Conservation (phyloP, 2,113 vertebrate species). For the Peromyscus leucopus region DNA sequence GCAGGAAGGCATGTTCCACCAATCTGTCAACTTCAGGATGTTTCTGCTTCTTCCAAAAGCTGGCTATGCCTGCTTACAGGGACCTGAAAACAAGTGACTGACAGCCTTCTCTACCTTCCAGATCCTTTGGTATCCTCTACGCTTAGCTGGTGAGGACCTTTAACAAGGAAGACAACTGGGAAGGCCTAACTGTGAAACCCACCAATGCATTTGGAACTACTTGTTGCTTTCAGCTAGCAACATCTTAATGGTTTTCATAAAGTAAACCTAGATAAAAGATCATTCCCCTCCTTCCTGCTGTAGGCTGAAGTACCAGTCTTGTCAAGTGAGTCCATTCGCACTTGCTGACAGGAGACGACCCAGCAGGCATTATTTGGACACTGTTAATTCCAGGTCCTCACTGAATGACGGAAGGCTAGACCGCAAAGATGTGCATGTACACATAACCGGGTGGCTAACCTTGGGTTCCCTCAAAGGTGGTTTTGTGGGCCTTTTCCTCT, state of each 20-base stretch:
- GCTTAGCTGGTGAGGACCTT: background rate
- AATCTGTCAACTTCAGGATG: background rate
- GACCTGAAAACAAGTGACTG: background rate
- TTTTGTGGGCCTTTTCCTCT: background rate
- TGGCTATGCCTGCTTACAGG: background rate
- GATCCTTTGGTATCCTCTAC: background rate
- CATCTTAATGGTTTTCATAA: background rate
- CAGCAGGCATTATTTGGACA: background rate
- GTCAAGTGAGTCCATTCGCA: background rate
- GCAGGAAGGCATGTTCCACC: constrained; percentile 49
- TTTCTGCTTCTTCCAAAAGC: constrained; percentile 43
- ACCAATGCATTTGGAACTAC: background rate
- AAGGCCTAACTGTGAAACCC: background rate
- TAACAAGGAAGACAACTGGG: background rate
- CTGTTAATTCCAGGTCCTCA: background rate
- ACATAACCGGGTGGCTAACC: background rate
- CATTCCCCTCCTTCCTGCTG: background rate
- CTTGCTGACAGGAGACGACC: background rate
- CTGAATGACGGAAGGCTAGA: background rate
- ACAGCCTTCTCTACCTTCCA: background rate
- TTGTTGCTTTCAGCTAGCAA: background rate
- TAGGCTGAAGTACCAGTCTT: background rate
- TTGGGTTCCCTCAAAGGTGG: background rate
- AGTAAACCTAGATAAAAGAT: background rate
- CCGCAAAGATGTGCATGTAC: background rate